phyloP scores from a whole-genome alignment of 2,888 invertebrate species.

The Homarus gammarus region DNA sequence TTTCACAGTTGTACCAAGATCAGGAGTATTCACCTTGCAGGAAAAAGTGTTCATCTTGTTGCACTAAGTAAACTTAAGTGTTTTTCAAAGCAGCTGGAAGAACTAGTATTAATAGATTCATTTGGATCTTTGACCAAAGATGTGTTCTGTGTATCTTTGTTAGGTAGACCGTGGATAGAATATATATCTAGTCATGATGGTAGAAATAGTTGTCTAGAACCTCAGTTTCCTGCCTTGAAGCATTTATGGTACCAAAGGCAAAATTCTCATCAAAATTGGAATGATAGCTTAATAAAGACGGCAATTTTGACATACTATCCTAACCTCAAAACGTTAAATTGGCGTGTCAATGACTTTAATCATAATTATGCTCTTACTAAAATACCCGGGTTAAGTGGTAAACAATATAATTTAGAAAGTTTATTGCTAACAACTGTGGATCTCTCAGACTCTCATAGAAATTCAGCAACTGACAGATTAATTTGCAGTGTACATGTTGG shows the following conservation, averaged over 20 bases:
- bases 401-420: constrained; percentile 66
- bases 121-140: constrained; percentile 64
- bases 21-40: constrained; percentile 62
- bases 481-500: constrained; percentile 68
- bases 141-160: constrained; percentile 63
- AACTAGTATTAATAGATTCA: constrained; percentile 63
- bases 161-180: constrained; percentile 65
- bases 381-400: constrained; percentile 63
- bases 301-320: constrained; percentile 67
- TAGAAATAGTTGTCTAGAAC: constrained; percentile 64
- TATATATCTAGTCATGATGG: constrained; percentile 72
- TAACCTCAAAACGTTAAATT: constrained; percentile 60
- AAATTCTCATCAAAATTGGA: constrained; percentile 63
- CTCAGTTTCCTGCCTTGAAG: constrained; percentile 65
- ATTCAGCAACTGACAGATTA: constrained; percentile 43
- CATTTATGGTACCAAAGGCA: constrained; percentile 56
- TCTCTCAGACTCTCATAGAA: constrained; percentile 50
- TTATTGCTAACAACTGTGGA: constrained; percentile 58
- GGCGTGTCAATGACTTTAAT: constrained; percentile 69
- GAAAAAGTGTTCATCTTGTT: constrained; percentile 60
- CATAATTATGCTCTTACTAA: constrained; percentile 68
- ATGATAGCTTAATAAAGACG: constrained; percentile 67
- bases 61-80: constrained; percentile 60
- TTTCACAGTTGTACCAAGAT: constrained; percentile 66
- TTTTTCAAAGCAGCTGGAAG: constrained; percentile 65